Conservation (phyloP, 2,797 vertebrate species). For the Sebastolobus alascanus region DNA sequence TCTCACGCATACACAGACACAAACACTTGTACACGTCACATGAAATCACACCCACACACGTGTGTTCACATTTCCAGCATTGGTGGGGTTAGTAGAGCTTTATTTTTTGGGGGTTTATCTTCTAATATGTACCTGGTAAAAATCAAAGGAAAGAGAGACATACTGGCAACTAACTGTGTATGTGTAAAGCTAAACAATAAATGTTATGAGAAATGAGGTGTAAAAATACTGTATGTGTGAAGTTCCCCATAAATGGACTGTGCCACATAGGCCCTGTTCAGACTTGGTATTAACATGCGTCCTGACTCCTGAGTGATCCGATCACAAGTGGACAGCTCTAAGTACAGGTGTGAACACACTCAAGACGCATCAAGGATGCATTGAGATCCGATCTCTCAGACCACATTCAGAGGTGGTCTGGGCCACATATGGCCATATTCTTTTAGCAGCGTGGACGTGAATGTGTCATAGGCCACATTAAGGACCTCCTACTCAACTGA, state of each 20-base stretch:
- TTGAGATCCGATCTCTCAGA: too few species aligned
- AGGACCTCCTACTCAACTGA: too few species aligned
- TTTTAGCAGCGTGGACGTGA: too few species aligned
- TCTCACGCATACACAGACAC: neutral
- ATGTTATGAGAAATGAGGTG: neutral
- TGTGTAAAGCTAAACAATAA: neutral
- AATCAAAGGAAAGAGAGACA: conserved; percentile 61
- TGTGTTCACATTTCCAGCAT: conserved; percentile 33
- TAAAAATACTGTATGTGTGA: neutral
- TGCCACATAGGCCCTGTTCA: neutral
- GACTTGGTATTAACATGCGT: too few species aligned
- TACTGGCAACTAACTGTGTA: conserved; percentile 1
- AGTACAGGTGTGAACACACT: too few species aligned
- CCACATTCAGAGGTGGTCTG: too few species aligned
- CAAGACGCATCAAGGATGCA: too few species aligned
- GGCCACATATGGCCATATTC: too few species aligned
- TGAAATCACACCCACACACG: conserved; percentile 12
- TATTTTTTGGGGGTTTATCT: conserved; percentile 70
- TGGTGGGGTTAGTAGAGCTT: conserved; percentile 45
- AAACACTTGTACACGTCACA: conserved; percentile 10
- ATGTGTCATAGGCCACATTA: too few species aligned
- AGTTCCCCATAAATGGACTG: neutral
- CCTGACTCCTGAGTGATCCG: too few species aligned
- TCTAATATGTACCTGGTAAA: conserved; percentile 69
- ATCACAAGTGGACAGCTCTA: too few species aligned